Evolutionary conservation across 2,888 invertebrate genomes (phyloP).

Genomic region (Standfussiana lucernea): DNA sequence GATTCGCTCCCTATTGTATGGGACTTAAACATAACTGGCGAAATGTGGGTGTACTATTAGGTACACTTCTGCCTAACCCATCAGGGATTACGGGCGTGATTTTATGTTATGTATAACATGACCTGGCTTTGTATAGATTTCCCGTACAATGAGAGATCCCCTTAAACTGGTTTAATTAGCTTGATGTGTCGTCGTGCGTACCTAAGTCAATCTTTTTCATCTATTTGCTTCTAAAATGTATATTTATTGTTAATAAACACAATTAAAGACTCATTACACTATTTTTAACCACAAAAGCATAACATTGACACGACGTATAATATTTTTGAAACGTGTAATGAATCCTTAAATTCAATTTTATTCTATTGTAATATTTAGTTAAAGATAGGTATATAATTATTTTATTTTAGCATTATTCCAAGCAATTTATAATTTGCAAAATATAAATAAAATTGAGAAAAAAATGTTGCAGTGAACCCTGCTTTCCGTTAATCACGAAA

Average conservation of each 20-base stretch:
- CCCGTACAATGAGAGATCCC: too few species aligned
- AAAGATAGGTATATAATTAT: slow-evolving; percentile 41
- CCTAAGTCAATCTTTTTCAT: slow-evolving; percentile 45
- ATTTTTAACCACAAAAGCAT: slow-evolving; percentile 62
- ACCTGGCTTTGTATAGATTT: too few species aligned
- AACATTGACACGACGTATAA: slow-evolving; percentile 56
- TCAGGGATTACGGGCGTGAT: too few species aligned
- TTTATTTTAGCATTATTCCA: slow-evolving; percentile 32
- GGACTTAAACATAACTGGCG: too few species aligned
- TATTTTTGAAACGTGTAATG: slow-evolving; percentile 56
- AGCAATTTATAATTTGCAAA: slow-evolving; percentile 24
- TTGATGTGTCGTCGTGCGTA: too few species aligned
- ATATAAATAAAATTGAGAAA: slow-evolving; percentile 28
- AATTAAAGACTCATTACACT: slow-evolving; percentile 61
- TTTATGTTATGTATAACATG: too few species aligned
- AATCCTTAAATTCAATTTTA: slow-evolving; percentile 44
- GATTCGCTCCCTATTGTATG: too few species aligned
- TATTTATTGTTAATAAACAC: slow-evolving; percentile 45
- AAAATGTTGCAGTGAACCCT: slow-evolving; percentile 73
- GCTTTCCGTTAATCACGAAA: slow-evolving; percentile 71
- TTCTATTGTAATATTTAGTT: slow-evolving; percentile 44
- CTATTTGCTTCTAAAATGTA: slow-evolving; percentile 63
- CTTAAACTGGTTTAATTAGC: too few species aligned
- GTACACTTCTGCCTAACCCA: too few species aligned
- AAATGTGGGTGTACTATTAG: too few species aligned